phyloP scores from a whole-genome alignment of 2,888 invertebrate genomes.

The Chirona hameri region DNA sequence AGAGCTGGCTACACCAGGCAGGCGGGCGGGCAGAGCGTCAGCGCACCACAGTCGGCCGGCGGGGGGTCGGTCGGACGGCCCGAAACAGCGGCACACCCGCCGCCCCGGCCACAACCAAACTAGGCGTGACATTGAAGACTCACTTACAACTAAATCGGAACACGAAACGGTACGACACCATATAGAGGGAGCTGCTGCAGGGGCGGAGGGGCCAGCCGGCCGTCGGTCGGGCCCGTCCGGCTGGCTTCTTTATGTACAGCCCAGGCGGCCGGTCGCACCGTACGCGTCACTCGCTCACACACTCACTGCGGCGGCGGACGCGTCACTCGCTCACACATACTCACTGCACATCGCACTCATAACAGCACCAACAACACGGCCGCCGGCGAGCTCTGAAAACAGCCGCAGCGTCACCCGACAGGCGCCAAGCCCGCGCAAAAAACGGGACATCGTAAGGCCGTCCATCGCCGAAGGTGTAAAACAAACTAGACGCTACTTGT shows the following conservation, averaged over 20 bases:
- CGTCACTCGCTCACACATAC: no score
- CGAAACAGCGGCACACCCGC: not conserved
- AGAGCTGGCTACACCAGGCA: not conserved
- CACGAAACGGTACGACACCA: conserved; percentile 25
- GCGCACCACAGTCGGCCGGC: not conserved
- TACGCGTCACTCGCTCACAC: not conserved
- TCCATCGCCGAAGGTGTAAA: conserved; percentile 8
- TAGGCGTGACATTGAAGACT: not conserved
- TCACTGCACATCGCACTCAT: not conserved
- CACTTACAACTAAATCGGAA: conserved; percentile 22
- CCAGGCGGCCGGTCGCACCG: not conserved
- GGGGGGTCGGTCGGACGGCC: not conserved
- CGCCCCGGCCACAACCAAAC: not conserved
- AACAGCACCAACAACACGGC: not conserved
- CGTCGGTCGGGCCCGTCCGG: not conserved
- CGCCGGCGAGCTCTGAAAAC: not conserved
- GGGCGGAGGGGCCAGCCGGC: not conserved
- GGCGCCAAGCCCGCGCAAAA: not conserved
- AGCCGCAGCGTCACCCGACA: not conserved
- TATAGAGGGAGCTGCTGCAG: not conserved
- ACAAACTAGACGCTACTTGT: conserved; percentile 29
- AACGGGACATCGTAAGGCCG: not conserved
- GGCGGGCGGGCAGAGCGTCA: not conserved
- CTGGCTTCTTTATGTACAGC: not conserved
- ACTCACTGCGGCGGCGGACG: no score